phyloP scores from a whole-genome alignment of 2,888 invertebrate genomes.

The Arrhopalites spinosus region DNA sequence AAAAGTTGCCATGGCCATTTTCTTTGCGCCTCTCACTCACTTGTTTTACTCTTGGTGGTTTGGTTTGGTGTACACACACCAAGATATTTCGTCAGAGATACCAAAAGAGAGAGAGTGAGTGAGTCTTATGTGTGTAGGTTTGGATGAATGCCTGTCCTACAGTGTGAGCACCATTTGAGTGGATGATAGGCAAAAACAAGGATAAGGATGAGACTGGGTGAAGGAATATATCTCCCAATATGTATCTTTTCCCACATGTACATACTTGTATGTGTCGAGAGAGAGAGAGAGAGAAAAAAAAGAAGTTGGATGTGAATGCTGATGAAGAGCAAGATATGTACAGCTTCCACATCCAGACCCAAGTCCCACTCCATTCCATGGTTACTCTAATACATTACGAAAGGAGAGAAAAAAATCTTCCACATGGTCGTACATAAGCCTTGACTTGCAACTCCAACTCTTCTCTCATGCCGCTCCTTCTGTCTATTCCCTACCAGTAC shows the following conservation, averaged over 20 bases:
- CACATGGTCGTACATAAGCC: background rate
- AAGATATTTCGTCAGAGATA: background rate
- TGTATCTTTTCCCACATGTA: background rate
- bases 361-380: background rate
- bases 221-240: background rate
- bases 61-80: no score
- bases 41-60: background rate
- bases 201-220: background rate
- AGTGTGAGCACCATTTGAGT: no score
- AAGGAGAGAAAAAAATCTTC: no score
- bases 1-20: slow-evolving; percentile 7
- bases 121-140: no score
- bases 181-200: no score
- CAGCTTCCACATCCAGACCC: background rate
- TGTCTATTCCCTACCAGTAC: background rate
- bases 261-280: background rate
- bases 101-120: no score
- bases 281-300: no score
- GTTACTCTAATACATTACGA: no score
- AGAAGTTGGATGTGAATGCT: no score
- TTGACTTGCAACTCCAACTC: background rate
- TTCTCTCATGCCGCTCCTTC: background rate
- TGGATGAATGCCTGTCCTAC: no score
- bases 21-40: slow-evolving; percentile 7
- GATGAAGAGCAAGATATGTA: background rate